These are phyloP conservation scores for Drosophila asahinai DNA, from an alignment of 1,140 invertebrate species.

Conservation along the genomic window DNA sequence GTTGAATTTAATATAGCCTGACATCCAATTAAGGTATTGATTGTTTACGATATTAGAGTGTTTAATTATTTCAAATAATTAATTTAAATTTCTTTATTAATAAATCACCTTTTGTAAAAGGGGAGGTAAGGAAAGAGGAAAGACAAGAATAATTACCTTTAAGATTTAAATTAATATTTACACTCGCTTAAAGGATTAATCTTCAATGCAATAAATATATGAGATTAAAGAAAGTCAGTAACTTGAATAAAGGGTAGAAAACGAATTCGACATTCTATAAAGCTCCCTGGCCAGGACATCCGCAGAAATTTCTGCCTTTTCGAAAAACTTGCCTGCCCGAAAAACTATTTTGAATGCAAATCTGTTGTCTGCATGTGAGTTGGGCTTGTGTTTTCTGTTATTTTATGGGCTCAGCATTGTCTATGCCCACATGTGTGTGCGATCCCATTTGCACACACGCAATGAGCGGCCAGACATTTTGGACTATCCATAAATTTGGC, in stretches of 20 bases:
- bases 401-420: constrained; percentile 45
- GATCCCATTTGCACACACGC: constrained; percentile 38
- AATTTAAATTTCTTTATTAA: too few relatives aligned
- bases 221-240: background rate
- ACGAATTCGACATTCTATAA: background rate
- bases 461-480: constrained; percentile 40
- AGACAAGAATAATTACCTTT: too few relatives aligned
- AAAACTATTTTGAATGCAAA: constrained; percentile 55
- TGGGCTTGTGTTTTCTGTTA: constrained; percentile 45
- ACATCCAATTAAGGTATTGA: too few relatives aligned
- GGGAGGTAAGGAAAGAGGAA: too few relatives aligned
- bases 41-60: too few relatives aligned
- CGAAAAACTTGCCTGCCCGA: constrained; percentile 14
- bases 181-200: background rate
- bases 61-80: too few relatives aligned
- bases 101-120: too few relatives aligned
- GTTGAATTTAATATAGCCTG: too few relatives aligned
- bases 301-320: constrained; percentile 14
- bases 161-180: background rate
- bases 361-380: constrained; percentile 57
- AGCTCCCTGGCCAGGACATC: background rate
- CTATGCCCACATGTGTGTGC: constrained; percentile 13
- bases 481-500: constrained; percentile 66
- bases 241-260: background rate
- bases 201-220: background rate